A percentile compares a stretch with the other conserved stretches of the same genome.
Evolutionary conservation across 1,140 invertebrate species (phyloP).

Genomic region (Zaprionus lachaisei): DNA sequence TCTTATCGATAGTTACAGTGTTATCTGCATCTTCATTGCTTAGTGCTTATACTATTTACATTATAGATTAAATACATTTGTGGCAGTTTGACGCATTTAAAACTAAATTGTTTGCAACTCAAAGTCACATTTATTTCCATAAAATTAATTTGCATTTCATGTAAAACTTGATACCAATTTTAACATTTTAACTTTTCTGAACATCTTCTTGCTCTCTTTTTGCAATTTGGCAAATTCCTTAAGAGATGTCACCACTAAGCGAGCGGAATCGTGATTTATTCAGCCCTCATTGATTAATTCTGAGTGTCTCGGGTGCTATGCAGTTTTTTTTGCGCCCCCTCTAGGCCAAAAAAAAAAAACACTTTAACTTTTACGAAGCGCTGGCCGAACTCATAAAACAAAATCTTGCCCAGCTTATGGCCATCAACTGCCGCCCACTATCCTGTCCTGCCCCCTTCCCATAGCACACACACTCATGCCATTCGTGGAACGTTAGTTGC

Average conservation of each 20-base stretch:
- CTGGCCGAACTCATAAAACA: conserved; percentile 56
- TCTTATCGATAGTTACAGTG: too few relatives aligned
- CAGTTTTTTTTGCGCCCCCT: conserved; percentile 9
- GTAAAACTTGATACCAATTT: background rate
- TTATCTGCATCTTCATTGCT: too few relatives aligned
- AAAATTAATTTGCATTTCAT: background rate
- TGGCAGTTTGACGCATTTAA: too few relatives aligned
- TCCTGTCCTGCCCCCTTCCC: background rate
- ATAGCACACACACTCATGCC: too few relatives aligned
- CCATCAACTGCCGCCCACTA: background rate
- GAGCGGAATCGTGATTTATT: conserved; percentile 69
- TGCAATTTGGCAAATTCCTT: conserved; percentile 1
- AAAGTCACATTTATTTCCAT: background rate
- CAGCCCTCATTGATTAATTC: conserved; percentile 70
- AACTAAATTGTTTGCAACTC: background rate
- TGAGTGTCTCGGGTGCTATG: conserved; percentile 38
- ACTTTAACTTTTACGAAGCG: conserved; percentile 60
- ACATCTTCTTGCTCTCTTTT: background rate
- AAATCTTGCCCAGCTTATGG: conserved; percentile 40
- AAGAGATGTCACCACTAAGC: conserved; percentile 46
- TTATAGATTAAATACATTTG: too few relatives aligned
- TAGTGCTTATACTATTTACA: too few relatives aligned
- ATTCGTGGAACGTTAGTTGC: background rate
- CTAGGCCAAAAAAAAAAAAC: conserved; percentile 13
- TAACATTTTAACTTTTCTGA: background rate